Evolutionary conservation across 2,113 vertebrate species (phyloP).

Genomic region (Arothron firmamentum): DNA sequence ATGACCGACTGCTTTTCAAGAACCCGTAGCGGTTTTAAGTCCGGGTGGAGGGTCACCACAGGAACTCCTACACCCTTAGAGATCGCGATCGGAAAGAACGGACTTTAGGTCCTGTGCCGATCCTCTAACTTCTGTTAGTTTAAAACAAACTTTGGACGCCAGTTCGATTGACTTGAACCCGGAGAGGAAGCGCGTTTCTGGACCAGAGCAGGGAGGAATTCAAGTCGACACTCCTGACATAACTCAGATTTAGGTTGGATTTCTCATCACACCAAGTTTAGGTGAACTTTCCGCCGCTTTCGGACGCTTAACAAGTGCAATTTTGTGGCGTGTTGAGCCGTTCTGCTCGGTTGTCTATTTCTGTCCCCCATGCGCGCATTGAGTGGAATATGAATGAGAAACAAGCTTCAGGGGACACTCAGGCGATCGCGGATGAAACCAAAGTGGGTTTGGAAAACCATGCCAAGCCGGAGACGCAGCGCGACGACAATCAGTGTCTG

Average conservation of each 20-base stretch:
- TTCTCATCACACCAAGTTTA: too few relatives aligned
- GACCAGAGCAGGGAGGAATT: background rate
- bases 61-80: conserved; percentile 15
- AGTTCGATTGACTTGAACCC: background rate
- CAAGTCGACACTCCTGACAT: background rate
- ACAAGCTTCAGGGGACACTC: conserved; percentile 4
- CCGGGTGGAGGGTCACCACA: conserved; percentile 35
- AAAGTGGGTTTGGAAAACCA: conserved; percentile 26
- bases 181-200: background rate
- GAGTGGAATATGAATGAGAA: conserved; percentile 52
- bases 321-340: too few relatives aligned
- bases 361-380: conserved; percentile 12
- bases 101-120: background rate
- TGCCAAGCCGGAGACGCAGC: background rate
- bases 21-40: conserved; percentile 6
- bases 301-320: too few relatives aligned
- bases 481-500: background rate
- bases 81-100: background rate
- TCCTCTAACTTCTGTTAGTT: background rate
- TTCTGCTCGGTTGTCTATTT: background rate
- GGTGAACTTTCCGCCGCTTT: background rate
- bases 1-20: conserved; percentile 8
- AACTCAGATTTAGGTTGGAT: background rate
- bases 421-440: background rate
- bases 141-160: background rate